Conservation (phyloP, 1,140 invertebrate species). For the Philotrypesis tridentata region DNA sequence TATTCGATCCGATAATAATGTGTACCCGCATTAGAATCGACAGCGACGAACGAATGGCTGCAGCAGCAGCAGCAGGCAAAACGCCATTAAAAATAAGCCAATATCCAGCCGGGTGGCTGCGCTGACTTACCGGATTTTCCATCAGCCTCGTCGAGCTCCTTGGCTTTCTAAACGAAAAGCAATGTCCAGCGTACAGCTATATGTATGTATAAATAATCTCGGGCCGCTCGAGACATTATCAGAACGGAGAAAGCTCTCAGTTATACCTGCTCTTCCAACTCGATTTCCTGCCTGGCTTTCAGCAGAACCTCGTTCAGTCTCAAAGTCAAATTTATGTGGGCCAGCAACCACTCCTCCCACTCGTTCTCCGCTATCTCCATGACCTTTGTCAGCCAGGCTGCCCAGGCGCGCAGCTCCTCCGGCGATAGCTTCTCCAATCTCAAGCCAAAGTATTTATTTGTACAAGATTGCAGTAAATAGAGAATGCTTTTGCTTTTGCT, state of each 20-base stretch:
- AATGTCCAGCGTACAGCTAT: background rate
- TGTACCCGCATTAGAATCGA: no score
- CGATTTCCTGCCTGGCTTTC: background rate
- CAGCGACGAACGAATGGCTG: no score
- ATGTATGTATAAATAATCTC: constrained; percentile 10
- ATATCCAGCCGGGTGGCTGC: background rate
- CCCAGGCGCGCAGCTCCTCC: constrained; percentile 59
- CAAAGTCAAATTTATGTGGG: constrained; percentile 48
- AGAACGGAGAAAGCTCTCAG: no score
- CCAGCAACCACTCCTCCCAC: constrained; percentile 61
- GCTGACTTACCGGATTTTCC: background rate
- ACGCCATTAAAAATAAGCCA: background rate
- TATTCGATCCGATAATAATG: no score
- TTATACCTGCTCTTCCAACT: background rate
- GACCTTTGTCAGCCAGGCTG: constrained; percentile 59
- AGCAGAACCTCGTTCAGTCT: background rate
- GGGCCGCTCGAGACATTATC: background rate
- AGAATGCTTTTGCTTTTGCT: no score
- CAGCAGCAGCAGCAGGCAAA: no score
- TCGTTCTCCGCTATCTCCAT: constrained; percentile 55
- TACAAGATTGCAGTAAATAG: background rate
- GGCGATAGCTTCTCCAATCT: constrained; percentile 57
- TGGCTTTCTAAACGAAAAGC: constrained; percentile 4
- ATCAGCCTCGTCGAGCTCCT: background rate
- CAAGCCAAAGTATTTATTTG: background rate